Evolutionary conservation across 2,888 invertebrate species (phyloP).

Genomic region (Mythimna albipuncta): DNA sequence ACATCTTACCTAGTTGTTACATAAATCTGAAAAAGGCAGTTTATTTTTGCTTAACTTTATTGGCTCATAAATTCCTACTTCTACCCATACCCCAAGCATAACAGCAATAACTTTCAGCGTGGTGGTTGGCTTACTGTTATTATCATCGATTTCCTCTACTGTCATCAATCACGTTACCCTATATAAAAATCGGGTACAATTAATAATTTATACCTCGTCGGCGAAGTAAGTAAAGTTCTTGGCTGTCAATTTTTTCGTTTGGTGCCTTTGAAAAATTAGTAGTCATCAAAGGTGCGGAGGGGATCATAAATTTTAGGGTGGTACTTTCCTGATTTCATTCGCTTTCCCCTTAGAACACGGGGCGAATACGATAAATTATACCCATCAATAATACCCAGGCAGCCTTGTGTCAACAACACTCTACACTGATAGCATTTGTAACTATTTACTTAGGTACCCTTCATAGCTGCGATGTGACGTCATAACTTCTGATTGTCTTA

Average conservation of each 20-base stretch:
- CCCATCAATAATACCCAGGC: conserved; percentile 86
- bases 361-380: conserved; percentile 86
- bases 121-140: conserved; percentile 52
- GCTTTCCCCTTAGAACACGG: conserved; percentile 83
- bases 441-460: conserved; percentile 69
- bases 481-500: conserved; percentile 67
- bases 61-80: conserved; percentile 34
- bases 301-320: conserved; percentile 85
- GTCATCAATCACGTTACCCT: conserved; percentile 64
- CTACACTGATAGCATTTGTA: conserved; percentile 76
- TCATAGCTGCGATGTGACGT: conserved; percentile 63
- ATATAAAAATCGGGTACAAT: conserved; percentile 65
- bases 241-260: conserved; percentile 74
- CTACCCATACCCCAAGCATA: conserved; percentile 6
- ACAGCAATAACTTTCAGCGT: conserved; percentile 36
- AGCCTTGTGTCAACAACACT: conserved; percentile 86
- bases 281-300: conserved; percentile 83
- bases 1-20: neutral
- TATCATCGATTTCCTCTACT: conserved; percentile 59
- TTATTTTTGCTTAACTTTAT: conserved; percentile 22
- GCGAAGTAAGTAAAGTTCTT: conserved; percentile 68
- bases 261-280: conserved; percentile 83
- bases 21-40: conserved; percentile 27
- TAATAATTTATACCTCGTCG: conserved; percentile 73
- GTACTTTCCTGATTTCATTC: conserved; percentile 84